Base-by-base conservation (phyloP, 37 sponge, comb jelly and placozoan species). In the Spongilla lacustris region DNA sequence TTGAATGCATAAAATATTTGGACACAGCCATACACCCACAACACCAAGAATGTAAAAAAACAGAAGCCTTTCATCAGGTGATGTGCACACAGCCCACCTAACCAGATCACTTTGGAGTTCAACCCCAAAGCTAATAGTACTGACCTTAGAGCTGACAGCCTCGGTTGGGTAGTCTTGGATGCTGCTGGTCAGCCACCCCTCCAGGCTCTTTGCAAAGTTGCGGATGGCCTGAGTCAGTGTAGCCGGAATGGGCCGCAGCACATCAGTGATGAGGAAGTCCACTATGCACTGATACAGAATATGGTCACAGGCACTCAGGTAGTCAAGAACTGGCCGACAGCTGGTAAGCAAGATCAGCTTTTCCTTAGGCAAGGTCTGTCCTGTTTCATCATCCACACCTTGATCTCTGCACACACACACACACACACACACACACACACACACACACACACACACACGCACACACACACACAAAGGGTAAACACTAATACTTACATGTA, bases 141-240 rank as follows among this genome's bases (percentile, higher is more conserved):
- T 11, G 71, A 98, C 94, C 97, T 98, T 98, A 19, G 92, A 74
- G 14, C 84, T 78, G 27, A 93, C 84, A 66, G 94, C 85, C 21
- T 76, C 78, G 13, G 76, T 24, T 6, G 97, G 94, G 38, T 93
- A 90, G 23, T 88, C 97, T 9, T 93, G 79, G n/a, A 99, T 36
- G 21, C 83, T 85, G 75, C 46, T 74, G 12, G 88, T 81, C 50
- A 99, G 85, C 89, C 93, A 94, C 22, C 81, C 79, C 74, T 99
- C 99, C 49, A 99, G 81, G 78, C 92, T 93, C 87, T 99, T 99
- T 68, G 99, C 98, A 92, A 99, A 99, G 84, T 97, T 97, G 34
- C 99, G 83, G 29, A 99, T 92, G 58, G 94, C 92, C 74, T 99
- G 99, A 23, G 99, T 99, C 30, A 99, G 88, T 21, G 96, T 89